Conservation (phyloP, 2,888 invertebrate genomes). For the Zhuqinia jingwanae region DNA sequence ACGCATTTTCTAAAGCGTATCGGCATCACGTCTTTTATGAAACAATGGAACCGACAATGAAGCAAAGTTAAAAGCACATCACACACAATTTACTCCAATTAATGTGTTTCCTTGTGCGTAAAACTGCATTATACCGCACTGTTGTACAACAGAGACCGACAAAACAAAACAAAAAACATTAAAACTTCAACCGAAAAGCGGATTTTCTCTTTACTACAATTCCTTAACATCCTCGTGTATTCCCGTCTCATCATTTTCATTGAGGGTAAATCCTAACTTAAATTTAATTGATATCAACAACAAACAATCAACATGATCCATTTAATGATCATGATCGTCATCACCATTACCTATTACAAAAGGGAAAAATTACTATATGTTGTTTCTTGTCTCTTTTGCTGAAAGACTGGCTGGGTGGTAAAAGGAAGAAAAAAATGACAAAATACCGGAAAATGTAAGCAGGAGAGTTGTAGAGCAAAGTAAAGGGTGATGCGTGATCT, state of each 20-base stretch:
- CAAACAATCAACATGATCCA: constrained; percentile 37
- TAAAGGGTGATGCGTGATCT: constrained; percentile 27
- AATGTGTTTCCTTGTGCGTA: constrained; percentile 50
- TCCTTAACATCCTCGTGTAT: background rate
- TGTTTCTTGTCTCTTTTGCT: background rate
- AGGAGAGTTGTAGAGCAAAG: background rate
- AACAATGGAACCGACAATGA: constrained; percentile 42
- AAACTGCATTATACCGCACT: background rate
- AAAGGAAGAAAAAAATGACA: background rate
- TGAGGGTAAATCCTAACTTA: too few species aligned
- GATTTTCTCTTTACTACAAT: constrained; percentile 17
- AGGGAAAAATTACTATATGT: background rate
- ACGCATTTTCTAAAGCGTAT: constrained; percentile 12
- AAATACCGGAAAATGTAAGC: constrained; percentile 36
- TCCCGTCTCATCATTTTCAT: background rate
- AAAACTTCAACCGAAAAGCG: background rate
- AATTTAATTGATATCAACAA: constrained; percentile 34
- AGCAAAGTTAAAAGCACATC: constrained; percentile 3
- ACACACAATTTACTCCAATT: constrained; percentile 55
- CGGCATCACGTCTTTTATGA: constrained; percentile 45
- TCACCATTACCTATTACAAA: too few species aligned
- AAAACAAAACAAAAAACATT: background rate
- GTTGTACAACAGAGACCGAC: constrained; percentile 19
- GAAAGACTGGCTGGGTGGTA: constrained; percentile 42
- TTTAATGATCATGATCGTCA: constrained; percentile 30